These are phyloP conservation scores for Anagrus nilaparvatae DNA, from an alignment of 1,140 invertebrate genomes.

Conservation along the genomic window DNA sequence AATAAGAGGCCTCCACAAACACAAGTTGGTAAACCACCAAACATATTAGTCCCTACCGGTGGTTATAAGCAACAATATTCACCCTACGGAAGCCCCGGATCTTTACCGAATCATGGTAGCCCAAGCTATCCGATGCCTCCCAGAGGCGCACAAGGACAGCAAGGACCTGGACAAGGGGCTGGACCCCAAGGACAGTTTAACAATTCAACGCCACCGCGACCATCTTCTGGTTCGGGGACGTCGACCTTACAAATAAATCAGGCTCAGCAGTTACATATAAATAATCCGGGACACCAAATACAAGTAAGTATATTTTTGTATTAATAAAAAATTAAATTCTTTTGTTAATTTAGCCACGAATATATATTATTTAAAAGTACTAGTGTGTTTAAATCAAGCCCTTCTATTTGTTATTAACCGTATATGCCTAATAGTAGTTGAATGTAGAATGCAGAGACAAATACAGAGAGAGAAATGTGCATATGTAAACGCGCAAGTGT, in stretches of 20 bases:
- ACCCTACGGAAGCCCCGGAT: slow-evolving; percentile 54
- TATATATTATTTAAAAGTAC: no score
- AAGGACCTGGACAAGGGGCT: slow-evolving; percentile 28
- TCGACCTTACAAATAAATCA: slow-evolving; percentile 70
- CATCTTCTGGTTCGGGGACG: slow-evolving; percentile 48
- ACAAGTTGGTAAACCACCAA: neutral
- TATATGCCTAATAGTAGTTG: no score
- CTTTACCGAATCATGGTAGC: slow-evolving; percentile 48
- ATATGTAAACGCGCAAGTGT: no score
- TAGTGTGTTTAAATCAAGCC: no score
- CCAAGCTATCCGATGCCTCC: slow-evolving; percentile 51
- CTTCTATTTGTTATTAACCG: no score
- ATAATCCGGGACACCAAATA: slow-evolving; percentile 64
- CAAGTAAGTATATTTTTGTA: slow-evolving; percentile 63
- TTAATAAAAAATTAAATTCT: no score
- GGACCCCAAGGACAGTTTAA: slow-evolving; percentile 43
- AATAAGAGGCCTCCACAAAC: neutral
- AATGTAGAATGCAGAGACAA: no score
- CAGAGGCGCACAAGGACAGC: slow-evolving; percentile 31
- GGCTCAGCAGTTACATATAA: slow-evolving; percentile 75
- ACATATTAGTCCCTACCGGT: slow-evolving; percentile 10
- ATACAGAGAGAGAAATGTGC: no score
- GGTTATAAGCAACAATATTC: slow-evolving; percentile 54
- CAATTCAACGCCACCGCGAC: slow-evolving; percentile 49
- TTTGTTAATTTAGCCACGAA: no score